phyloP scores from a whole-genome alignment of 2,797 vertebrate genomes.

The Phalanger gymnotis region DNA sequence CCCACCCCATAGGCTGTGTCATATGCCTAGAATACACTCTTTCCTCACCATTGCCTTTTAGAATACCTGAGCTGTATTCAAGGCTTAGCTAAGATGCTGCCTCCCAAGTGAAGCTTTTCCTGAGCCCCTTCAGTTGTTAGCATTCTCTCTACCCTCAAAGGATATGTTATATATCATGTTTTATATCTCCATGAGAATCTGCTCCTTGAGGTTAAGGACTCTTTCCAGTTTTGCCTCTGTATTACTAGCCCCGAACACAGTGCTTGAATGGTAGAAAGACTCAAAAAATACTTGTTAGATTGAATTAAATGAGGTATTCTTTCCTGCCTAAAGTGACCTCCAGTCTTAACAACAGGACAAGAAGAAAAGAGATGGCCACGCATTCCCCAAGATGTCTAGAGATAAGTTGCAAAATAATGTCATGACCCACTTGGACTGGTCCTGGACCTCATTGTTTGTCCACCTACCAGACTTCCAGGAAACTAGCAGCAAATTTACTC shows the following conservation, averaged over 20 bases:
- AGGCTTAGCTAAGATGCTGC: neutral
- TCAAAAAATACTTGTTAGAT: neutral
- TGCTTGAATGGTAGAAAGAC: neutral
- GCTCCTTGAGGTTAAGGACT: neutral
- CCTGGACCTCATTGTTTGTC: slow-evolving; percentile 16
- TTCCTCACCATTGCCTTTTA: neutral
- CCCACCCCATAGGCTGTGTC: neutral
- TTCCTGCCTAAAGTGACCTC: neutral
- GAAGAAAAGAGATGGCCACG: neutral
- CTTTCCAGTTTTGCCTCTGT: neutral
- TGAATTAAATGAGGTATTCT: neutral
- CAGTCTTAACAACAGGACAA: neutral
- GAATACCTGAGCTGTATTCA: neutral
- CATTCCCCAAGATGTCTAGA: neutral
- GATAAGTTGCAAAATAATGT: slow-evolving; percentile 20
- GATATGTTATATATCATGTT: neutral
- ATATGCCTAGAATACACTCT: neutral
- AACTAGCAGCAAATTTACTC: neutral
- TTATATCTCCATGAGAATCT: neutral
- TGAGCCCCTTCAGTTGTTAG: neutral
- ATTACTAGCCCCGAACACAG: neutral
- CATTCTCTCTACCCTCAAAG: neutral
- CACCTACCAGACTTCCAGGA: neutral
- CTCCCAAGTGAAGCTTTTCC: neutral
- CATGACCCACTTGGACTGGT: slow-evolving; percentile 6